A percentile compares a stretch with the other conserved stretches of the same genome.
Conservation (phyloP, 2,888 invertebrate species). For the Dynastes maya region DNA sequence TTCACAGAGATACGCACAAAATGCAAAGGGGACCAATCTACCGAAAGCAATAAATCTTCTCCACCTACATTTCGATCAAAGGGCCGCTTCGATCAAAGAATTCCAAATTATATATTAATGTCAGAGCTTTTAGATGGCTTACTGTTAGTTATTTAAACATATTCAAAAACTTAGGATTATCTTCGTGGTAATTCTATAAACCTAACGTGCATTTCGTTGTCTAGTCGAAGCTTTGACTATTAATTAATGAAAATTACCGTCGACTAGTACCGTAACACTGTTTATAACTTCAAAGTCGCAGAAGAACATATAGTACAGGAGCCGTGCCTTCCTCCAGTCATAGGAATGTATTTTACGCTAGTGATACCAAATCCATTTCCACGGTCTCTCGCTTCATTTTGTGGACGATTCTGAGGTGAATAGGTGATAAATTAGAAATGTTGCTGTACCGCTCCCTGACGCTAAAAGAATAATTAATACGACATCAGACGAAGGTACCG, state of each 20-base stretch:
- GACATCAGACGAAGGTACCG: constrained; percentile 4
- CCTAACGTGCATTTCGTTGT: too few relatives aligned
- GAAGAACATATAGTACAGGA: background rate
- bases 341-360: background rate
- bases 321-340: background rate
- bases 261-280: background rate
- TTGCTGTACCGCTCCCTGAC: constrained; percentile 5
- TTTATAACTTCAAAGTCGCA: background rate
- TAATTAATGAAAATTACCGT: constrained; percentile 1
- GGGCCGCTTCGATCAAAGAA: too few relatives aligned
- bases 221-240: background rate
- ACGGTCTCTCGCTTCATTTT: constrained; percentile 24
- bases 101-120: too few relatives aligned
- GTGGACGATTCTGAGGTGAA: constrained; percentile 17
- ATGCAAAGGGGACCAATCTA: too few relatives aligned
- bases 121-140: too few relatives aligned
- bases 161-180: too few relatives aligned
- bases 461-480: constrained; percentile 41
- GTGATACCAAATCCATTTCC: constrained; percentile 26
- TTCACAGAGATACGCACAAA: too few relatives aligned
- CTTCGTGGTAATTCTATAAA: too few relatives aligned
- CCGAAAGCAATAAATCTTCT: too few relatives aligned
- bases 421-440: constrained; percentile 36
- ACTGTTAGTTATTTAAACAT: too few relatives aligned
- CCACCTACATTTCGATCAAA: too few relatives aligned